Conservation (phyloP, 2,797 vertebrate species). For the Pachyuromys duprasi region DNA sequence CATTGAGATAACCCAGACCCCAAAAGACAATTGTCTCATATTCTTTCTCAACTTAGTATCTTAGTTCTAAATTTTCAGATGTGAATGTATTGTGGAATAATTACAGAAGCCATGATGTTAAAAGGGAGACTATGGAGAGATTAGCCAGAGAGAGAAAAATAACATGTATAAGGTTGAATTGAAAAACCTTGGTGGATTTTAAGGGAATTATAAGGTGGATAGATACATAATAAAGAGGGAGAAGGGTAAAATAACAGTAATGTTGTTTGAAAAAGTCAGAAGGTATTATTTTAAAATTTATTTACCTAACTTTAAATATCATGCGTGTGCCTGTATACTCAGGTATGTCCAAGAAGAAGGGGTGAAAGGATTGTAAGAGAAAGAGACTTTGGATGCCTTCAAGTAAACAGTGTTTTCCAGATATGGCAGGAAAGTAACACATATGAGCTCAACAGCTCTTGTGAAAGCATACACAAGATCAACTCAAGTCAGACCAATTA, state of each 20-base stretch:
- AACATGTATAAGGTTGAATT: background rate
- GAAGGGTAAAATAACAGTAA: background rate
- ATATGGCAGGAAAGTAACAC: too few species aligned
- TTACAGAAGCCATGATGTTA: background rate
- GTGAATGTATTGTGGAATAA: background rate
- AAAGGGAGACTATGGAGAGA: background rate
- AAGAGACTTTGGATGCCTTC: background rate
- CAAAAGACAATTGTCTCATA: background rate
- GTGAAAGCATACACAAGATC: too few species aligned
- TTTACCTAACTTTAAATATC: background rate
- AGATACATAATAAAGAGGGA: background rate
- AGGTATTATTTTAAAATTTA: background rate
- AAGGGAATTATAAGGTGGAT: background rate
- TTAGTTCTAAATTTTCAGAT: background rate
- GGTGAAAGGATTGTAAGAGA: background rate
- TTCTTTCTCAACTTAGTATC: background rate
- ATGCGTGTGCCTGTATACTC: background rate
- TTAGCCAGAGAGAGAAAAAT: background rate
- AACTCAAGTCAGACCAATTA: background rate
- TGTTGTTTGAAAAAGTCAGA: background rate
- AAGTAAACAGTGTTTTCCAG: background rate
- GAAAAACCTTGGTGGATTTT: background rate
- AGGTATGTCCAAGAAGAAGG: background rate
- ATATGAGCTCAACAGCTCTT: background rate
- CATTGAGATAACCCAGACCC: background rate